Conservation (phyloP, 2,113 vertebrate species). For the Camelus bactrianus region DNA sequence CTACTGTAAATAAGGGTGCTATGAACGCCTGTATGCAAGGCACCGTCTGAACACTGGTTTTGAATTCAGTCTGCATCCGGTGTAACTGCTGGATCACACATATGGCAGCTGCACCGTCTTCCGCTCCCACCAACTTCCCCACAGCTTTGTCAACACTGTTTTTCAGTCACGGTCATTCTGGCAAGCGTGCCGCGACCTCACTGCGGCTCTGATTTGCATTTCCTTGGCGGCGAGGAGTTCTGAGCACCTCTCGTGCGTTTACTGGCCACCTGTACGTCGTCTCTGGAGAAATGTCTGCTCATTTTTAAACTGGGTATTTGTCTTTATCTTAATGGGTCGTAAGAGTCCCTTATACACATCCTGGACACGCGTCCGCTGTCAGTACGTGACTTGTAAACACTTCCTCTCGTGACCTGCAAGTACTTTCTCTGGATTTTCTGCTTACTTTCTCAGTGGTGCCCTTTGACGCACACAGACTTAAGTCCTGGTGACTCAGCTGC, state of each 20-base stretch:
- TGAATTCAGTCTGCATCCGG: neutral
- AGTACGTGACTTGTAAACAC: neutral
- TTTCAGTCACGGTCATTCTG: neutral
- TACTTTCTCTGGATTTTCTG: neutral
- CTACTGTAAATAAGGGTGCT: neutral
- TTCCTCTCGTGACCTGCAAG: neutral
- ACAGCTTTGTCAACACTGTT: neutral
- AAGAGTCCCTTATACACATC: neutral
- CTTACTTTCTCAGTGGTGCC: neutral
- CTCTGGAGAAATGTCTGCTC: neutral
- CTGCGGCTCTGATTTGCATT: neutral
- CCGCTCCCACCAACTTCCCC: neutral
- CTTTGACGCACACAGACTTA: neutral
- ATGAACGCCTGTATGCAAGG: neutral
- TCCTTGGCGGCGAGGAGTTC: neutral
- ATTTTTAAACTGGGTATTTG: neutral
- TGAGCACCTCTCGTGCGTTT: neutral
- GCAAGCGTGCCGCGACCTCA: neutral
- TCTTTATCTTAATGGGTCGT: neutral
- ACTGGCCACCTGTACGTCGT: neutral
- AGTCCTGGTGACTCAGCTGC: neutral
- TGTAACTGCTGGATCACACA: neutral
- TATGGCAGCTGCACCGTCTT: neutral
- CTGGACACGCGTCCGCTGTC: neutral
- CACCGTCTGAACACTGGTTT: neutral